Conservation (phyloP, 2,113 vertebrate species). For the Ellobius talpinus region DNA sequence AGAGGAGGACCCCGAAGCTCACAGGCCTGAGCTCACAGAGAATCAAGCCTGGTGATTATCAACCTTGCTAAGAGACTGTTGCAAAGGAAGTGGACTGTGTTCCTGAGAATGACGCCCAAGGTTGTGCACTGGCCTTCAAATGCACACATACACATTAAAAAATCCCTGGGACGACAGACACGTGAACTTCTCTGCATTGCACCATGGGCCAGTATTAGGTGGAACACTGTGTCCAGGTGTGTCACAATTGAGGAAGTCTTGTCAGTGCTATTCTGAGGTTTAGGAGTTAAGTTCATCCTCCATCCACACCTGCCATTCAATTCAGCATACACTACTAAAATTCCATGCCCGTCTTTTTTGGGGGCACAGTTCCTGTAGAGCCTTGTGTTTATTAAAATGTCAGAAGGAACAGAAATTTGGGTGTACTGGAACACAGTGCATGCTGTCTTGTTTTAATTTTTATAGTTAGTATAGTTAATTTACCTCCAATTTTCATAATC, state of each 20-base stretch:
- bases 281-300: neutral
- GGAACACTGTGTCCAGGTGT: neutral
- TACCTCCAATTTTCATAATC: slow-evolving; percentile 22
- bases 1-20: neutral
- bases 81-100: neutral
- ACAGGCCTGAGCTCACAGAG: neutral
- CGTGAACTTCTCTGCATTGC: neutral
- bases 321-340: neutral
- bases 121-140: neutral
- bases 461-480: neutral
- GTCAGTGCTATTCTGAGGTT: neutral
- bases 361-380: neutral
- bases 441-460: neutral
- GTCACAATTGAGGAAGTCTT: neutral
- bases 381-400: neutral
- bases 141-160: neutral
- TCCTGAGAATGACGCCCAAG: neutral
- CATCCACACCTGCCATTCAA: neutral
- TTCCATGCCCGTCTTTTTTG: neutral
- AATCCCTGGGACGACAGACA: neutral
- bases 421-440: neutral
- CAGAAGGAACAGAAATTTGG: slow-evolving; percentile 13
- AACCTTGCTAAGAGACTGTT: too few species aligned
- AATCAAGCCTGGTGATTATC: too few species aligned
- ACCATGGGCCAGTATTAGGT: neutral